phyloP scores from a whole-genome alignment of 2,797 vertebrate species.

The Poeciliopsis turneri region DNA sequence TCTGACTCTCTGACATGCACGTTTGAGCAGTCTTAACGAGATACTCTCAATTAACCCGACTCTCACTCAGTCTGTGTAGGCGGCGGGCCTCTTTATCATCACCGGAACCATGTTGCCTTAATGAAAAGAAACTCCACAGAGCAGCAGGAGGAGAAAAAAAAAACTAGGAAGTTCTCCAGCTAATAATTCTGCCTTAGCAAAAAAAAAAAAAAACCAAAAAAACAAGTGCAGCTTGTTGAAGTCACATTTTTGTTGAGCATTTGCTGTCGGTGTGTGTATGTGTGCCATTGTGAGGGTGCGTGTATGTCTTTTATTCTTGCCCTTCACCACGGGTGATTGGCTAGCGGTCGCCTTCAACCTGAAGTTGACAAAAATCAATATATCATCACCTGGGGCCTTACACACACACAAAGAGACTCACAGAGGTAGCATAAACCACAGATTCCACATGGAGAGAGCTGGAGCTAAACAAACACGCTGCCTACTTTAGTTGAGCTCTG shows the following conservation, averaged over 20 bases:
- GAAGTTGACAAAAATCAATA: constrained; percentile 80
- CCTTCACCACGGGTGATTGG: constrained; percentile 78
- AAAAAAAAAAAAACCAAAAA: not conserved
- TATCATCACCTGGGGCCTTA: constrained; percentile 72
- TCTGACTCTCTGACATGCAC: constrained; percentile 46
- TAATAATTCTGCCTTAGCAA: constrained; percentile 66
- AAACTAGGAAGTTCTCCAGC: constrained; percentile 52
- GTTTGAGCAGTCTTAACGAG: constrained; percentile 62
- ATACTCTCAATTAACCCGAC: constrained; percentile 71
- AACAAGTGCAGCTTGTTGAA: constrained; percentile 55
- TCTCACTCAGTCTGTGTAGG: constrained; percentile 42
- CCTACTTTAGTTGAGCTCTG: constrained; percentile 66
- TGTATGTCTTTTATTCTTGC: constrained; percentile 64
- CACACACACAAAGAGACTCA: not conserved
- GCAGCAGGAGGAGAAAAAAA: not conserved
- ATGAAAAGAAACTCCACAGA: constrained; percentile 60
- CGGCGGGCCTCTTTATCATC: constrained; percentile 57
- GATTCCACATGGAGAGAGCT: constrained; percentile 38
- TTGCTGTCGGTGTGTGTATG: constrained; percentile 16
- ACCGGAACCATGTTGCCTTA: constrained; percentile 53
- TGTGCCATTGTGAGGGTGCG: not conserved
- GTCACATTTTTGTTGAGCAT: constrained; percentile 46
- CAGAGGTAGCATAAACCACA: constrained; percentile 35
- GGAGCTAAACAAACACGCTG: constrained; percentile 63
- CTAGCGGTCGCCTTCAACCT: constrained; percentile 77